Evolutionary conservation across 2,888 invertebrate species (phyloP).

Genomic region (Copidosoma aretas): DNA sequence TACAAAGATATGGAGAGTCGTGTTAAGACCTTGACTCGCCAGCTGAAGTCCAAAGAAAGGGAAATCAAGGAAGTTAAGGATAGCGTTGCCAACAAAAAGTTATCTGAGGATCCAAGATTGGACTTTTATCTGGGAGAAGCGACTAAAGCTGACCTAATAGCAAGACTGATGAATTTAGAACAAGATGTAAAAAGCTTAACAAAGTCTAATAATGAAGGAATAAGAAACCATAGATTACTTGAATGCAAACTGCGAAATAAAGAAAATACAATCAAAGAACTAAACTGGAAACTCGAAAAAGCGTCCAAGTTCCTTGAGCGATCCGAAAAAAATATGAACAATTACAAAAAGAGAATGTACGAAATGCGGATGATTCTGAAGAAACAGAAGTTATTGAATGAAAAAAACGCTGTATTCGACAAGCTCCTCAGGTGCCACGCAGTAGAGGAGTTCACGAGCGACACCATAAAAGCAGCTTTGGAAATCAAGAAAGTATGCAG

Average conservation of each 20-base stretch:
- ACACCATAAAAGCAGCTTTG: conserved; percentile 45
- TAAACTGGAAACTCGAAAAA: conserved; percentile 58
- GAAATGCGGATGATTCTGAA: conserved; percentile 53
- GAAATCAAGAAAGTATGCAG: conserved; percentile 51
- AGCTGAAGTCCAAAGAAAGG: conserved; percentile 42
- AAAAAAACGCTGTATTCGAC: conserved; percentile 47
- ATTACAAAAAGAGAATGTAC: conserved; percentile 54
- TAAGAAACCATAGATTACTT: conserved; percentile 51
- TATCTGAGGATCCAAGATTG: conserved; percentile 8
- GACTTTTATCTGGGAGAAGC: background rate
- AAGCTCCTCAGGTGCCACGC: conserved; percentile 46
- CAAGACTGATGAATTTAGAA: conserved; percentile 49
- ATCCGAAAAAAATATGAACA: conserved; percentile 56
- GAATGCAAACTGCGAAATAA: conserved; percentile 52
- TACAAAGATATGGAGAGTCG: conserved; percentile 50
- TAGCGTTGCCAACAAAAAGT: conserved; percentile 27
- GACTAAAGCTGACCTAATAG: conserved; percentile 46
- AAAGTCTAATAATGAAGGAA: conserved; percentile 50
- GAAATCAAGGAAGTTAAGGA: conserved; percentile 43
- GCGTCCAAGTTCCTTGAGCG: conserved; percentile 58
- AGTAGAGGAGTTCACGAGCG: conserved; percentile 48
- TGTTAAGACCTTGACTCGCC: conserved; percentile 41
- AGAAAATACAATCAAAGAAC: conserved; percentile 56
- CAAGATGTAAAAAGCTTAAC: conserved; percentile 53
- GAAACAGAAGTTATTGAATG: conserved; percentile 49